These are phyloP conservation scores for Hypolimnas misippus DNA, from an alignment of 2,888 invertebrate species.

Conservation along the genomic window DNA sequence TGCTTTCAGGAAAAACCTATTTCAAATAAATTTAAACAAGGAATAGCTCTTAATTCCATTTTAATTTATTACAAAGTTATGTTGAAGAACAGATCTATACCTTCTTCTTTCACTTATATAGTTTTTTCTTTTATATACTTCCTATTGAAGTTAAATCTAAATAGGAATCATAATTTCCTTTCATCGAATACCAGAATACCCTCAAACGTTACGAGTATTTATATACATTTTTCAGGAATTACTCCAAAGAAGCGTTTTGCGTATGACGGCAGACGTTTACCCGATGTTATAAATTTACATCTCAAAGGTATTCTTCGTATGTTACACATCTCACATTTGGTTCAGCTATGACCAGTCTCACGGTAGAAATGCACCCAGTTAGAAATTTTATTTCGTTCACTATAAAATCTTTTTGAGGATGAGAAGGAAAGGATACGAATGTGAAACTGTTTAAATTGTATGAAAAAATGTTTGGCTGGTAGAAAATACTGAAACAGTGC, in stretches of 20 bases:
- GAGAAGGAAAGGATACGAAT: no score
- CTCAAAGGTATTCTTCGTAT: constrained; percentile 69
- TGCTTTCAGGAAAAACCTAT: no score
- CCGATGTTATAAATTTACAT: constrained; percentile 76
- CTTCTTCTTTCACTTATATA: no score
- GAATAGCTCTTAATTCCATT: no score
- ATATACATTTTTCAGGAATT: constrained; percentile 60
- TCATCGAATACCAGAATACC: neutral
- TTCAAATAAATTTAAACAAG: no score
- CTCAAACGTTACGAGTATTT: constrained; percentile 11
- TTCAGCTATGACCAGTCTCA: constrained; percentile 14
- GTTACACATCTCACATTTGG: constrained; percentile 5
- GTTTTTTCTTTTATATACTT: neutral
- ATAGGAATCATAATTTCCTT: neutral
- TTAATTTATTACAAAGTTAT: no score
- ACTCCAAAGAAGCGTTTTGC: constrained; percentile 68
- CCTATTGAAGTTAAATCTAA: neutral
- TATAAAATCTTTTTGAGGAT: neutral
- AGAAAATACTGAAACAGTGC: no score
- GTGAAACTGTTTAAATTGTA: no score
- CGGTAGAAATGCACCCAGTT: constrained; percentile 27
- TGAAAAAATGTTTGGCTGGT: no score
- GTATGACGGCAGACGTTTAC: constrained; percentile 74
- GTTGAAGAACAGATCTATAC: no score
- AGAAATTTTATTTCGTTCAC: neutral